Conservation (phyloP, 2,888 invertebrate genomes). For the Panopea generosa region DNA sequence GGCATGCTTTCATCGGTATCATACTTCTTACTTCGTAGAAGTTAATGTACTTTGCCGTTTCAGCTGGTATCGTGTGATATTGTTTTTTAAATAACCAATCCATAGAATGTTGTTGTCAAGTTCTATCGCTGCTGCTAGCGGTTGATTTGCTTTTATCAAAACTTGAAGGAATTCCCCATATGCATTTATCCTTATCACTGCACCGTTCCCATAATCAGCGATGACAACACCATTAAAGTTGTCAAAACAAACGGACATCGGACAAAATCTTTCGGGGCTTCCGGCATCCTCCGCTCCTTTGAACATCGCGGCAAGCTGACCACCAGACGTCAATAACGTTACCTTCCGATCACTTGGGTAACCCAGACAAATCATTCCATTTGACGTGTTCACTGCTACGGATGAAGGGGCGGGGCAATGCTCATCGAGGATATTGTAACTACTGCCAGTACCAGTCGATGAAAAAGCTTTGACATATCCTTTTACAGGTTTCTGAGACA, state of each 20-base stretch:
- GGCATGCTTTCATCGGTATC: too few relatives aligned
- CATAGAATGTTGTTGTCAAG: too few relatives aligned
- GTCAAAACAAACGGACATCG: conserved; percentile 17
- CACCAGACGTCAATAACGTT: not conserved
- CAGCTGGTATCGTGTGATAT: too few relatives aligned
- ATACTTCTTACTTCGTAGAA: too few relatives aligned
- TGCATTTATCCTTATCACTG: conserved; percentile 4
- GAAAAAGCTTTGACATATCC: conserved; percentile 5
- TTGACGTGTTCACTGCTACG: not conserved
- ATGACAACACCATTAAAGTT: not conserved
- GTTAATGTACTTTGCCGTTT: too few relatives aligned
- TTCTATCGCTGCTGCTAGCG: not conserved
- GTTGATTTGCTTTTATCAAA: not conserved
- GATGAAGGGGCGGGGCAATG: conserved; percentile 6
- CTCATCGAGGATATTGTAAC: not conserved
- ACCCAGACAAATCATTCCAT: conserved; percentile 8
- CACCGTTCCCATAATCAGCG: conserved; percentile 7
- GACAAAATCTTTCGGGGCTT: not conserved
- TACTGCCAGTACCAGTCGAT: not conserved
- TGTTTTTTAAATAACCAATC: too few relatives aligned
- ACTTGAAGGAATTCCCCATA: not conserved
- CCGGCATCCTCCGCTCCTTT: not conserved
- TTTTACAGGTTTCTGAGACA: too few relatives aligned
- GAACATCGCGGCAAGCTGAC: not conserved
- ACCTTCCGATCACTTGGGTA: conserved; percentile 9